These are phyloP conservation scores for Carettochelys insculpta DNA, from an alignment of 2,113 vertebrate genomes.

Conservation along the genomic window DNA sequence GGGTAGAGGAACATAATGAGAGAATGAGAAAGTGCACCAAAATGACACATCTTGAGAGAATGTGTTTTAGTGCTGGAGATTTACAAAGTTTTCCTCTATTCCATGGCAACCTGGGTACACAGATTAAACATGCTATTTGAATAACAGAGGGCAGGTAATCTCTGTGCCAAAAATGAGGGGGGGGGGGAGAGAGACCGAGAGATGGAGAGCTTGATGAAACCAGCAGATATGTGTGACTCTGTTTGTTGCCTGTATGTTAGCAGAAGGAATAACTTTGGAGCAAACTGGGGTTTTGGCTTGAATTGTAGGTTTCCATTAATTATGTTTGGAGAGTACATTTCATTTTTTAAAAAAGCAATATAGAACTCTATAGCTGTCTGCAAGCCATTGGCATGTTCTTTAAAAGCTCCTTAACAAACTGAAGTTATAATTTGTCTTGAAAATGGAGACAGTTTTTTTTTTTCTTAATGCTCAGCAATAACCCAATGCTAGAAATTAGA, in stretches of 20 bases:
- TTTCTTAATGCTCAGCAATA: background rate
- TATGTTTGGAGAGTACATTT: background rate
- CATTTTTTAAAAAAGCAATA: background rate
- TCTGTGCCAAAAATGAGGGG: conserved; percentile 18
- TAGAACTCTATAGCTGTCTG: accelerated
- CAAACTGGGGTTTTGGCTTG: background rate
- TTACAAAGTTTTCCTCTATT: conserved; percentile 57
- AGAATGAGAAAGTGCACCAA: background rate
- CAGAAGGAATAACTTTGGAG: background rate
- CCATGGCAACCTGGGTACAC: conserved; percentile 60
- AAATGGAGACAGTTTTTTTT: background rate
- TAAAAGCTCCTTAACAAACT: background rate
- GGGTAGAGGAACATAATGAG: background rate
- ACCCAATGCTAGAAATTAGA: background rate
- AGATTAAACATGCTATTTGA: background rate
- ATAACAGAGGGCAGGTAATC: conserved; percentile 49
- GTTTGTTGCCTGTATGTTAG: background rate
- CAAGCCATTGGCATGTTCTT: background rate
- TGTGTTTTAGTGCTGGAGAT: conserved; percentile 40
- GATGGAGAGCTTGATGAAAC: background rate
- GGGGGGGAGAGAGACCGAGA: accelerated
- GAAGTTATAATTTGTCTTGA: background rate
- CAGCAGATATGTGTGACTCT: background rate
- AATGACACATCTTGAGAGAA: conserved; percentile 58
- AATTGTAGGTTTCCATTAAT: background rate